A percentile compares a stretch with the other conserved stretches of the same genome.
phyloP scores from a whole-genome alignment of 2,797 vertebrate genomes.

The Macropus fuliginosus region DNA sequence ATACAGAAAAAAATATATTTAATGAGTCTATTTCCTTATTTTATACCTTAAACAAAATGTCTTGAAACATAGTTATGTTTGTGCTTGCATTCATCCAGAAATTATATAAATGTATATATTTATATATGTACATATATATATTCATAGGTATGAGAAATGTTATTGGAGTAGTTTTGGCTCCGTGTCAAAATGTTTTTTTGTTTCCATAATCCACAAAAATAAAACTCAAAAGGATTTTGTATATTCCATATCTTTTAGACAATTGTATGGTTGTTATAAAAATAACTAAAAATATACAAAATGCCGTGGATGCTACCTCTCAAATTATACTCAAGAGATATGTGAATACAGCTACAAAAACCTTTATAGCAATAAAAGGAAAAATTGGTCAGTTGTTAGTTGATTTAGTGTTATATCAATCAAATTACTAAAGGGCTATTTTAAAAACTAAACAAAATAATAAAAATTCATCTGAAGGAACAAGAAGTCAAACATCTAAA shows the following conservation, averaged over 20 bases:
- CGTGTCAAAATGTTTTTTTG: not conserved
- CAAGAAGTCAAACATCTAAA: not conserved
- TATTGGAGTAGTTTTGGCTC: not conserved
- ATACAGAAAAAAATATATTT: not conserved
- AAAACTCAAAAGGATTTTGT: not conserved
- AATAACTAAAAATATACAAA: not conserved
- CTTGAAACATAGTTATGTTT: not conserved
- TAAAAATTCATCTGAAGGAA: not conserved
- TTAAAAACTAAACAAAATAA: not conserved
- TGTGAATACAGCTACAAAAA: not conserved
- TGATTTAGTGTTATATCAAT: not conserved
- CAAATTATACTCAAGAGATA: not conserved
- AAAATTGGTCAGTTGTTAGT: not conserved
- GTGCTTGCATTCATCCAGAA: not conserved
- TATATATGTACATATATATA: too few relatives aligned
- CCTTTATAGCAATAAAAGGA: not conserved
- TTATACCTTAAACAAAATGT: not conserved
- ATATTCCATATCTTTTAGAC: not conserved
- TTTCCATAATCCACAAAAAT: not conserved
- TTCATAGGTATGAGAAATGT: not conserved
- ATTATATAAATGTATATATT: not conserved
- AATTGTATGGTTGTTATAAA: not conserved
- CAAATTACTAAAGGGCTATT: not conserved
- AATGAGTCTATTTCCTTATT: not conserved
- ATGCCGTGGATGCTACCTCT: not conserved